Conservation (phyloP, 2,797 vertebrate genomes). For the Tarsius wallacei region DNA sequence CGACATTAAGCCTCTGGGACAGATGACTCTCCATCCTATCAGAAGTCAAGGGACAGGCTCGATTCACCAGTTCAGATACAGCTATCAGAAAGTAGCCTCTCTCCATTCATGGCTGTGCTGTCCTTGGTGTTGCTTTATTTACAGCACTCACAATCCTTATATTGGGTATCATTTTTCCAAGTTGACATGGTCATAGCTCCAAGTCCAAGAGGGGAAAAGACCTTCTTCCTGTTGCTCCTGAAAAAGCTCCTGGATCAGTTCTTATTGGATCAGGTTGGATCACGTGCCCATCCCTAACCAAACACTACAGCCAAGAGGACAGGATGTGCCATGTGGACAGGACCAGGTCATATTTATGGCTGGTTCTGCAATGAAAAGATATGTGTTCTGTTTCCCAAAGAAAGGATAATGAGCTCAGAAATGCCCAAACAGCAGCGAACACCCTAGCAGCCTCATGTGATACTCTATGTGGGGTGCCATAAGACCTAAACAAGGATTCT, state of each 20-base stretch:
- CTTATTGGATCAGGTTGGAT: not conserved
- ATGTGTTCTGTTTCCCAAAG: not conserved
- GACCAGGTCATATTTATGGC: not conserved
- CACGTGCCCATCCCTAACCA: not conserved
- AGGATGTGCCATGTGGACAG: not conserved
- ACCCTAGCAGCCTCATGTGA: too few species aligned
- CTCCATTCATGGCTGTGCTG: not conserved
- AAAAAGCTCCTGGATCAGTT: not conserved
- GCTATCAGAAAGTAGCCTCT: not conserved
- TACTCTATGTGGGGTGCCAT: not conserved
- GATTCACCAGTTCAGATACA: not conserved
- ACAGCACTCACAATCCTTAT: not conserved
- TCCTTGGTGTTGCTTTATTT: not conserved
- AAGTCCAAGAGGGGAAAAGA: not conserved
- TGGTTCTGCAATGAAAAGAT: not conserved
- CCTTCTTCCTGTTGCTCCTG: not conserved
- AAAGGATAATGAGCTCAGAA: not conserved
- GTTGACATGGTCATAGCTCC: not conserved
- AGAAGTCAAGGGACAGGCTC: not conserved
- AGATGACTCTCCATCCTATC: not conserved
- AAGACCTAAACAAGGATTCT: not conserved
- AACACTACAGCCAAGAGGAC: not conserved
- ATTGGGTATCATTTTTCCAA: not conserved
- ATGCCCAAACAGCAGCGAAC: not conserved
- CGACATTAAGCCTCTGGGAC: not conserved